Conservation (phyloP, 2,113 vertebrate species). For the Passerina amoena region DNA sequence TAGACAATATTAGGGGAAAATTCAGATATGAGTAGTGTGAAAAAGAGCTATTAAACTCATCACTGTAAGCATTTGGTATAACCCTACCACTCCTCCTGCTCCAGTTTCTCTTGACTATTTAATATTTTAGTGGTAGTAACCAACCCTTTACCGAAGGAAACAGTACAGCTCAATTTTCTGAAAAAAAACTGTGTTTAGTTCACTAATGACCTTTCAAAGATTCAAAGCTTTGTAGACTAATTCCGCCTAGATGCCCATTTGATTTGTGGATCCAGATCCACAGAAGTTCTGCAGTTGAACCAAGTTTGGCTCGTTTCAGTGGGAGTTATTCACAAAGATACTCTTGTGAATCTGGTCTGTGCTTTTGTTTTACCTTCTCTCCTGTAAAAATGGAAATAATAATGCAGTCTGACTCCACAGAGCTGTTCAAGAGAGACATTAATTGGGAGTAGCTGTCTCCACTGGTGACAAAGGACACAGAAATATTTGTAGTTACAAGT, state of each 20-base stretch:
- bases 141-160: background rate
- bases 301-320: background rate
- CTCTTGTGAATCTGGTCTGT: background rate
- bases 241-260: background rate
- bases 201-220: background rate
- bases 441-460: background rate
- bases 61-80: background rate
- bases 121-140: background rate
- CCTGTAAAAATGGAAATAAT: background rate
- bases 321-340: background rate
- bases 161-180: background rate
- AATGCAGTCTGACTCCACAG: background rate
- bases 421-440: background rate
- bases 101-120: background rate
- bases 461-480: background rate
- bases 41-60: background rate
- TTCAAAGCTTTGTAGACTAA: background rate
- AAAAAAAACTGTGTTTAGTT: background rate
- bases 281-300: background rate
- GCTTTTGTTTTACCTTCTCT: background rate
- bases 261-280: background rate
- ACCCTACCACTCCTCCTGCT: background rate
- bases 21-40: background rate
- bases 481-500: background rate
- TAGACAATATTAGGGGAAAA: background rate